Evolutionary conservation across 1,140 invertebrate species (phyloP), one percentile per base, ranked within the genome.

Genomic region (Drosophila tani): DNA sequence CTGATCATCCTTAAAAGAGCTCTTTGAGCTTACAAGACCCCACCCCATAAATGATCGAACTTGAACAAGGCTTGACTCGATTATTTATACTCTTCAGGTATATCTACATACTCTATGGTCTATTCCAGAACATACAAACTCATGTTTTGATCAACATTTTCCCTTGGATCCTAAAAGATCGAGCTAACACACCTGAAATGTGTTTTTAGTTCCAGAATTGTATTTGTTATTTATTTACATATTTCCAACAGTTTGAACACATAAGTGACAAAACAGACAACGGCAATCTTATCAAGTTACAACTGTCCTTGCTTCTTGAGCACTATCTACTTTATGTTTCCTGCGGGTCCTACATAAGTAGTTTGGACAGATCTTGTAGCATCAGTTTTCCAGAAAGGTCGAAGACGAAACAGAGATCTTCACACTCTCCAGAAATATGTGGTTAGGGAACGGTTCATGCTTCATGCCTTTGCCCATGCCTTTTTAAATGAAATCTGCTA

Each of bases 371-470:
- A 35, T 35, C 29, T n/a, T 29, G 35, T 35, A 21, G 35, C 35
- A 27, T n/a, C 5, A 41, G 24, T 24, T 17, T 35, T 32, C 29
- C 9, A 6, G 38, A 49, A 5, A 59, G 27, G 43, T 58, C 29
- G 3, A 12, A 21, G n/a, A 17, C 0, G 15, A 3, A 17, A 5
- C 29, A n/a, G 15, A 58, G 35, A 60, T 73, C 53, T 73, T 73
- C 38, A 73, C 69, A 71, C 67, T 70, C 29, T 29, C 12, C 50
- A 24, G 0, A 57, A 57, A 71, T 12, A 50, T 40, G 29, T 38
- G 32, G 12, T 11, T 6, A 11, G 24, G 29, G 32, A 27, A 27
- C 17, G 3, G 29, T 24, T 17, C 35, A 24, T 24, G 29, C 11
- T 14, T 43, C 27, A 19, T n/a, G 35, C 15, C 24, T 29, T 35